Evolutionary conservation across 2,797 vertebrate species (phyloP).

Genomic region (Tauraco hartlaubi): DNA sequence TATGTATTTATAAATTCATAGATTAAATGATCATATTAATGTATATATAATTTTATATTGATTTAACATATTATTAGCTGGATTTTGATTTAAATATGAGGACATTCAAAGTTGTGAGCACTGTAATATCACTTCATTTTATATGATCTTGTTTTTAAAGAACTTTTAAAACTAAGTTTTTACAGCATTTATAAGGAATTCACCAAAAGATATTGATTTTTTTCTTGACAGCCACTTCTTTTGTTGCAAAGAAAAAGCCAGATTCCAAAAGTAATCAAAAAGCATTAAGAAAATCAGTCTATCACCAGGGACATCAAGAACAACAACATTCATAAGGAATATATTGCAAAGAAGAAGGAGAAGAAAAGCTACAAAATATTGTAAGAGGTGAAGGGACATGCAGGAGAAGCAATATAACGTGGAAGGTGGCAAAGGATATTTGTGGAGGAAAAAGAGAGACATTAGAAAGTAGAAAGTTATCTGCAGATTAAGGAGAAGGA

Average conservation of each 20-base stretch:
- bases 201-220: neutral
- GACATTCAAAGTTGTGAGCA: neutral
- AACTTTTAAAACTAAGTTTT: neutral
- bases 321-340: neutral
- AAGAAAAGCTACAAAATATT: neutral
- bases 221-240: neutral
- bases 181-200: neutral
- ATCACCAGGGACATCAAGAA: neutral
- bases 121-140: neutral
- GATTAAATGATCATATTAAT: neutral
- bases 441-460: neutral
- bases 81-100: conserved; percentile 16
- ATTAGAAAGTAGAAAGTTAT: neutral
- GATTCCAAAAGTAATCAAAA: neutral
- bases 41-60: neutral
- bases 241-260: neutral
- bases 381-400: neutral
- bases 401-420: neutral
- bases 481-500: neutral
- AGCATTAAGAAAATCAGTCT: neutral
- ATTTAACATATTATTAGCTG: neutral
- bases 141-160: neutral
- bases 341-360: neutral
- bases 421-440: neutral
- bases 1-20: neutral